Percentiles rank a stretch among this genome's conserved stretches.
Evolutionary conservation across 2,888 invertebrate species (phyloP).

Genomic region (Hirudinaria manillensis): DNA sequence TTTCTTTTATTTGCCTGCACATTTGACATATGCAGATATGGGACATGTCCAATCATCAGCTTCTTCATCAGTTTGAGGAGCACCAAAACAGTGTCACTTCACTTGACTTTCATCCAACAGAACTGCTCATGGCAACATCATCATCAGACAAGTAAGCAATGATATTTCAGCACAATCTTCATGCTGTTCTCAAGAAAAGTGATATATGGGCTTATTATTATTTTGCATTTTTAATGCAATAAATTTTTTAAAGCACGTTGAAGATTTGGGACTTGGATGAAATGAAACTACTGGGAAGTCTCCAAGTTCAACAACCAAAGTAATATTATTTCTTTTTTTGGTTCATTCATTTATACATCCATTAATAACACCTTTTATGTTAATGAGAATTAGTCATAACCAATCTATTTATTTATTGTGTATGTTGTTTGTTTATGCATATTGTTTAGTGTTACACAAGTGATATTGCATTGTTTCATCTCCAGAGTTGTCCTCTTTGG

Average conservation of each 20-base stretch:
- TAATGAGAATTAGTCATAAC: too few relatives aligned
- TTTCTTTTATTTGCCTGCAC: too few relatives aligned
- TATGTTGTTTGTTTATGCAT: neutral
- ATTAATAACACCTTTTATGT: too few relatives aligned
- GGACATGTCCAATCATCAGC: constrained; percentile 85
- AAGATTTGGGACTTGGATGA: constrained; percentile 93
- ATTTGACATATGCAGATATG: constrained; percentile 61
- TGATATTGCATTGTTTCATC: constrained; percentile 43
- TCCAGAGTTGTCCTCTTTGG: constrained; percentile 63
- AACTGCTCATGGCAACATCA: constrained; percentile 84
- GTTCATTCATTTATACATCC: too few relatives aligned
- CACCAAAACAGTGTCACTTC: constrained; percentile 78
- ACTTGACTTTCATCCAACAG: constrained; percentile 92
- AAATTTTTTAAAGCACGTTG: constrained; percentile 61
- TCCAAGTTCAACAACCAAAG: neutral
- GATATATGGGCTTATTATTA: too few relatives aligned
- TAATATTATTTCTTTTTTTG: too few relatives aligned
- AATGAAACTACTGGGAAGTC: constrained; percentile 60
- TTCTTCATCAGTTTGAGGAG: constrained; percentile 77
- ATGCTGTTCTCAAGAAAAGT: too few relatives aligned
- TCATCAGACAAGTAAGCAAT: constrained; percentile 68
- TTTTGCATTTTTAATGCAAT: constrained; percentile 1
- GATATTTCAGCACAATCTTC: neutral
- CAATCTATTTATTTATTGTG: too few relatives aligned
- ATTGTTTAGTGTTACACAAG: constrained; percentile 67